Conservation (phyloP, 2,888 invertebrate species). For the Tetragnatha montana region DNA sequence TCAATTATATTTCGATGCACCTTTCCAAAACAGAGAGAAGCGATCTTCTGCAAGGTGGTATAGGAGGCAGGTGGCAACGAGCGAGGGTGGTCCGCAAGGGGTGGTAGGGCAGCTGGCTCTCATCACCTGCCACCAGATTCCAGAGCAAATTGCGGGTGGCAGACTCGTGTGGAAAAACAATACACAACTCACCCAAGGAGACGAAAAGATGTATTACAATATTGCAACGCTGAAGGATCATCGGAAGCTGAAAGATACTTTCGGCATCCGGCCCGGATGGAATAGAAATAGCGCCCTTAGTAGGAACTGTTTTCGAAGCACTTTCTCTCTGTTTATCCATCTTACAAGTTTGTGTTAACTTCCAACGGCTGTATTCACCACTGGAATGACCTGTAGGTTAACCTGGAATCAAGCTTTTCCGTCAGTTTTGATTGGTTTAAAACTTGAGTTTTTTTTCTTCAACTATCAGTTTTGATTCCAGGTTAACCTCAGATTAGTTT, state of each 20-base stretch:
- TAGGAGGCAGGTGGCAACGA: background rate
- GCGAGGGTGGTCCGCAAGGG: background rate
- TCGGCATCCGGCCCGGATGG: slow-evolving; percentile 43
- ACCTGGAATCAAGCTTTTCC: too few species aligned
- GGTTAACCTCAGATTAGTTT: too few species aligned
- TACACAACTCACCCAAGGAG: too few species aligned
- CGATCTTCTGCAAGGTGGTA: background rate
- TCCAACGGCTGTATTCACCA: too few species aligned
- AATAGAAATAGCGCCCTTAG: slow-evolving; percentile 5
- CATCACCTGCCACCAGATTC: background rate
- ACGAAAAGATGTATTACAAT: background rate
- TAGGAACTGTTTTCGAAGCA: background rate
- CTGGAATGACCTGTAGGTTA: too few species aligned
- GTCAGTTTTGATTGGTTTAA: too few species aligned
- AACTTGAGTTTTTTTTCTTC: too few species aligned
- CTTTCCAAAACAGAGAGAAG: background rate
- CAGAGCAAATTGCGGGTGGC: background rate
- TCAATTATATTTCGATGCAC: too few species aligned
- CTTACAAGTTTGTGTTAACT: too few species aligned
- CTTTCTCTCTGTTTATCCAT: background rate
- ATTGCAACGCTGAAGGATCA: background rate
- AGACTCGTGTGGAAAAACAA: too few species aligned
- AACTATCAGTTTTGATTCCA: too few species aligned
- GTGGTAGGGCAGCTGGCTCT: background rate
- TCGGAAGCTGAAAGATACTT: slow-evolving; percentile 42